Base-by-base conservation (phyloP, 1,140 invertebrate species). In the Dinoponera quadriceps region DNA sequence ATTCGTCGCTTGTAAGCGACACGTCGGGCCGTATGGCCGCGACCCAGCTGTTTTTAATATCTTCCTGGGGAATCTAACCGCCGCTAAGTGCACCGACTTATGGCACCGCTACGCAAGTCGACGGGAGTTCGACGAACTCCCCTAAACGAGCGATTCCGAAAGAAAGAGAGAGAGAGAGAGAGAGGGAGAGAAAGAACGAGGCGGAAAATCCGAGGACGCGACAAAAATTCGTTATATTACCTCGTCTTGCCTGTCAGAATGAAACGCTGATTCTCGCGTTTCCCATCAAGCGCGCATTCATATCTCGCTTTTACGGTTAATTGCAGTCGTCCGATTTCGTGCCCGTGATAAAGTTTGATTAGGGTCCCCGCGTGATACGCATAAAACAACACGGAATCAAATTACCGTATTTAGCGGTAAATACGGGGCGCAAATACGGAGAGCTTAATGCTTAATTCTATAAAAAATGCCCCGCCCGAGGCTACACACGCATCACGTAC, bases 1-100 rank as follows among this genome's bases (percentile, higher is more conserved):
- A 90, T 87, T 89, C 83, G 88, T 82, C 83, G 85, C 63, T 89
- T 68, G 85, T 80, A 87, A 82, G 89, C 82, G 85, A 89, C 88
- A 86, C 75, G 85, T 80, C 57, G 33, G 22, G 38, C 49, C 55
- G 72, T 59, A 68, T 48, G 57, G 20, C 85, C 72, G 57, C 75
- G 86, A 54, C 90, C 85, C 87, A 88, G 88, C 89, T 90, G 89
- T 91, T 90, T 90, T 92, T 91, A 92, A 92, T 91, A 91, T 91
- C 87, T 80, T 77, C 25, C 72, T 48, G 84, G 60, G 82, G 87
- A 89, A 88, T 86, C 87, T 82, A 89, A 85, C 84, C 38, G 68
- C 54, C 82, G 59, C 73, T 88, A 89, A 89, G 87, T 89, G 87
- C 68, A 55, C 48, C 68, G 57, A 68, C 85, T 73, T 84, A 80